phyloP scores from a whole-genome alignment of 1,140 invertebrate species.

The Parapsyche elsis region DNA sequence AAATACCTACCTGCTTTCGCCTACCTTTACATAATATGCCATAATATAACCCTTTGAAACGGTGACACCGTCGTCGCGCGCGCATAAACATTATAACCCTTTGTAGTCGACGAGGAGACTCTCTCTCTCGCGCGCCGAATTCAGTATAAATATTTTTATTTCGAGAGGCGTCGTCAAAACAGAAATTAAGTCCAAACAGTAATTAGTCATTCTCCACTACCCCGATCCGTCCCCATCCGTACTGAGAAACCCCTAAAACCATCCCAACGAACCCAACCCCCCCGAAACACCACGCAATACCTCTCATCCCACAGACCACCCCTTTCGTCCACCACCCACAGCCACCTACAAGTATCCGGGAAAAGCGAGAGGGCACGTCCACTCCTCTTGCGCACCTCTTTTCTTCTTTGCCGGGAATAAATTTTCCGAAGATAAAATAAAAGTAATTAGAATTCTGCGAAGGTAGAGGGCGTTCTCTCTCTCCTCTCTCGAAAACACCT shows the following conservation, averaged over 20 bases:
- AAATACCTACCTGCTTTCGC: no score
- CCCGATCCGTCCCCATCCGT: not conserved
- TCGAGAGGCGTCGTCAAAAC: conserved; percentile 55
- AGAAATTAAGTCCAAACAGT: conserved; percentile 57
- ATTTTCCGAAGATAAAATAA: conserved; percentile 57
- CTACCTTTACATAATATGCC: no score
- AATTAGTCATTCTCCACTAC: conserved; percentile 55
- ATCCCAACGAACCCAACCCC: not conserved
- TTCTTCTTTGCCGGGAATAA: conserved; percentile 56
- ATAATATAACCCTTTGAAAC: conserved; percentile 9
- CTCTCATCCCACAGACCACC: not conserved
- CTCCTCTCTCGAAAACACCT: conserved; percentile 42
- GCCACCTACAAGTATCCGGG: conserved; percentile 22
- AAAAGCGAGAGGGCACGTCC: conserved; percentile 48
- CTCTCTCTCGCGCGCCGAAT: not conserved
- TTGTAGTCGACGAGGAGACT: not conserved
- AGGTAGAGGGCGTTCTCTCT: conserved; percentile 52
- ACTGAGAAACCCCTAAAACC: not conserved
- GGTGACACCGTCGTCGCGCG: conserved; percentile 6
- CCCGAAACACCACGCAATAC: no score
- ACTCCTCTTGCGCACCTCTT: conserved; percentile 53
- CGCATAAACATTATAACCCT: conserved; percentile 22
- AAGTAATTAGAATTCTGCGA: conserved; percentile 57
- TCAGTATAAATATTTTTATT: conserved; percentile 56
- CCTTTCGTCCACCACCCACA: conserved; percentile 6